Base-by-base conservation (phyloP, 2,797 vertebrate genomes). In the Sylvilagus floridanus region DNA sequence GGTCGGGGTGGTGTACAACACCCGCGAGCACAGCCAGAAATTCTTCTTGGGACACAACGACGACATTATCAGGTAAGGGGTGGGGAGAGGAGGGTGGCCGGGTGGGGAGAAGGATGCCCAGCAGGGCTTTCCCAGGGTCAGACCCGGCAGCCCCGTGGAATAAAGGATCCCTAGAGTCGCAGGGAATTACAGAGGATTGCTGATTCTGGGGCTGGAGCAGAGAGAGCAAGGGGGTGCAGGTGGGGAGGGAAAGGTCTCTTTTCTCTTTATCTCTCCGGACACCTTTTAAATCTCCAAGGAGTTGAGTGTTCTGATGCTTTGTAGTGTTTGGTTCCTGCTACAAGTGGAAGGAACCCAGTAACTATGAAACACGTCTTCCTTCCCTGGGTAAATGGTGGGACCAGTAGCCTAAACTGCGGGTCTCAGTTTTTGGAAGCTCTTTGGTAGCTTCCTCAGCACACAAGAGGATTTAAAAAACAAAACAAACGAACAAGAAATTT, bases 41-140 rank as follows among this genome's bases (percentile, higher is more conserved):
- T 99, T 99, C 97, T 99, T 99, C 98, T 98, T 99, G 97, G 99
- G 99, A 73, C 99, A 99, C 99, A 99, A 99, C 90, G 99, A 99
- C 96, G 99, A 99, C 98, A 99, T 99, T 98, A 99, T 99, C 98
- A 99, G 99, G 99, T 99, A 98, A 98, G 98, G 92, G 96, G 84
- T 68, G 91, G 78, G 10, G 10, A 65, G 52, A 63, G 72, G 72
- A 91, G 92, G 76, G 7, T 69, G 69, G 69, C 68, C 89, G 66
- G 71, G 22, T 32, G 71, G 72, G 57, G 62, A 60, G 82, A 32
- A 69, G 62, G 84, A 35, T n/a, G 89, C 42, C 73, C 78, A 21
- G 16, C 78, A 2, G 9, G 83, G 94, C 66, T 94, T 92, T 76
- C 75, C 68, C 4, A n/a, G 87, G 91, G 85, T 91, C 94, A 86